These are phyloP conservation scores for Pelobates cultripes DNA, from an alignment of 2,797 vertebrate genomes.

Conservation along the genomic window DNA sequence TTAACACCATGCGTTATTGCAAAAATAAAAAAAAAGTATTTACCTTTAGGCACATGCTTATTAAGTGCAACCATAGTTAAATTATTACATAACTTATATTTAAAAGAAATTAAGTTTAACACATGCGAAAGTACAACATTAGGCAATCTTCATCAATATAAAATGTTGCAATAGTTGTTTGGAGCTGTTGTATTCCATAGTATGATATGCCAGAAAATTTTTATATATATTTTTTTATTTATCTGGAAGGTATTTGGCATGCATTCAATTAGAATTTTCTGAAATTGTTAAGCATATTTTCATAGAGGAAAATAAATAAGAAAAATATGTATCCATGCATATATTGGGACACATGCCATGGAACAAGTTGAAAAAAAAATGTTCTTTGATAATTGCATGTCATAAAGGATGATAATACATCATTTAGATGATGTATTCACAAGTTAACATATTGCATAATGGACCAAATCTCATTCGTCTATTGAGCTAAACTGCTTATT, in stretches of 20 bases:
- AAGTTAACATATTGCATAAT: not conserved
- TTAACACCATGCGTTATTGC: no score
- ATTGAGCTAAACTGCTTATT: not conserved
- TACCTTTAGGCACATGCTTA: no score
- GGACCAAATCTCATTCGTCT: not conserved
- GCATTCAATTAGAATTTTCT: not conserved
- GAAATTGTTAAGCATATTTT: not conserved
- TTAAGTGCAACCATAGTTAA: no score
- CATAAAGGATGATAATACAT: not conserved
- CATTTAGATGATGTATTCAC: not conserved
- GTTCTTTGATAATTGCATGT: not conserved
- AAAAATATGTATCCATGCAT: not conserved
- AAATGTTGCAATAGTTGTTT: no score
- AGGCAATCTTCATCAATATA: no score
- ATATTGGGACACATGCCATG: not conserved
- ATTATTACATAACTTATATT: no score
- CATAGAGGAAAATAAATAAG: not conserved
- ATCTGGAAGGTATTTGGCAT: not conserved
- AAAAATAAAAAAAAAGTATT: no score
- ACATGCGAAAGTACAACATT: no score
- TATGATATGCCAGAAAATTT: not conserved
- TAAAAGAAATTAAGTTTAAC: no score
- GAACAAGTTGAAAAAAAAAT: not conserved
- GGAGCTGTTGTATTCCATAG: no score
- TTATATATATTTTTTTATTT: no score